Conservation (phyloP, 2,113 vertebrate species). For the Nannospalax galili region DNA sequence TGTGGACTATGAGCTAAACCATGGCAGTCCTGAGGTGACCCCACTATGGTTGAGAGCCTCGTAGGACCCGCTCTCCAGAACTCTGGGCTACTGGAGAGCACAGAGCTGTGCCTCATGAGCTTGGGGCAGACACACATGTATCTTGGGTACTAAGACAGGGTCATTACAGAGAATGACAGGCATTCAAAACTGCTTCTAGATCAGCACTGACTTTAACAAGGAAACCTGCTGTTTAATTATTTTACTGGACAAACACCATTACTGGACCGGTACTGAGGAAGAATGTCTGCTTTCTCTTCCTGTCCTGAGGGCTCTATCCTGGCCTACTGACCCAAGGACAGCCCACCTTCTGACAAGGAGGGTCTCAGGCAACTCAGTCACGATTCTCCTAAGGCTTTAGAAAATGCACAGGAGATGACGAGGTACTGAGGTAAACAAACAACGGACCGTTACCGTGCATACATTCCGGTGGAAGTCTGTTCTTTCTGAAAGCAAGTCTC, state of each 20-base stretch:
- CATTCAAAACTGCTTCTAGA: not conserved
- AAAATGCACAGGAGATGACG: slow-evolving; percentile 79
- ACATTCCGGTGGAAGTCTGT: slow-evolving; percentile 94
- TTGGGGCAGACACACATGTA: not conserved
- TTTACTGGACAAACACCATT: slow-evolving; percentile 47
- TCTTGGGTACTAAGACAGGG: not conserved
- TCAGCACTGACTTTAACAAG: not conserved
- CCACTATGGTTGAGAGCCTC: not conserved
- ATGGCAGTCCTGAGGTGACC: not conserved
- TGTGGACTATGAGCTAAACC: not conserved
- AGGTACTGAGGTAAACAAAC: slow-evolving; percentile 82
- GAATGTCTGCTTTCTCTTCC: slow-evolving; percentile 7
- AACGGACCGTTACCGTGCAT: slow-evolving; percentile 83
- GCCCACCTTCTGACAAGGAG: slow-evolving; percentile 20
- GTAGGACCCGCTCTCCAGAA: not conserved
- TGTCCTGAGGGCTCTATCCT: slow-evolving; percentile 39
- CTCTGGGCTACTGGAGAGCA: not conserved
- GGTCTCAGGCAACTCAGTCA: slow-evolving; percentile 59
- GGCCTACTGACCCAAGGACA: not conserved
- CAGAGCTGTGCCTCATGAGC: not conserved
- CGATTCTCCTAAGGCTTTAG: slow-evolving; percentile 65
- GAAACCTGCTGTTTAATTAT: slow-evolving; percentile 45
- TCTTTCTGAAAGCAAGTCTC: slow-evolving; percentile 94
- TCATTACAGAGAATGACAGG: not conserved
- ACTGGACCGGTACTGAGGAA: slow-evolving; percentile 36